Base-by-base conservation (phyloP, 2,113 vertebrate genomes). In the Arothron firmamentum region DNA sequence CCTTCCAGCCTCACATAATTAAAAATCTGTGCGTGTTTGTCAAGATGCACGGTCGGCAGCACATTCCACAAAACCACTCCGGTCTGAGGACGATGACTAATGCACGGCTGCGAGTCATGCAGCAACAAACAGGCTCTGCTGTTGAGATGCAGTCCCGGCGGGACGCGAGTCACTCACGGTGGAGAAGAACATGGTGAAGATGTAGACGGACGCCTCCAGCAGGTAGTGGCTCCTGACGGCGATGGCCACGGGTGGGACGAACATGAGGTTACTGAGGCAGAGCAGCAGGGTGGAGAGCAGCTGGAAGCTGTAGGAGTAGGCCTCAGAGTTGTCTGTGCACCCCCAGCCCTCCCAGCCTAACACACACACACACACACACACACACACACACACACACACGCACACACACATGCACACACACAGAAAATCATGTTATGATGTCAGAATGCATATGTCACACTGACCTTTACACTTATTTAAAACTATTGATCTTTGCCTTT, bases 131-230 rank as follows among this genome's bases (percentile, higher is more conserved):
- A 28, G 25, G 25, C 25, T 28, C 25, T 28, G 25, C 25, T 5
- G 25, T 7, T 28, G 25, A 28, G 25, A 28, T 28, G 25, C 3
- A 28, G 25, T 28, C 25, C 25, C 25, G 25, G 6, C 25, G 25
- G 25, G 25, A 28, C 4, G 25, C 34, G 34, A 38, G 8, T 38
- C 34, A 38, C 94, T 91, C 83, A 98, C 97, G 5, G 97, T 99
- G 62, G 97, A 99, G 87, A 98, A 98, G 90, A 99, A 99, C 97
- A 98, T 98, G 74, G 96, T 98, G 88, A 98, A 98, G 75, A 96
- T 92, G 81, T 99, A 99, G 80, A 99, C 92, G 0, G 96, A 94
- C 2, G 96, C 96, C 84, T 99, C 97, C 60, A 98, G 88, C 57
- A 98, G 92, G 55, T 95, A 98, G 68, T 93, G 91, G 80, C 95